phyloP scores from a whole-genome alignment of 1,140 invertebrate genomes.

The Sipha flava region DNA sequence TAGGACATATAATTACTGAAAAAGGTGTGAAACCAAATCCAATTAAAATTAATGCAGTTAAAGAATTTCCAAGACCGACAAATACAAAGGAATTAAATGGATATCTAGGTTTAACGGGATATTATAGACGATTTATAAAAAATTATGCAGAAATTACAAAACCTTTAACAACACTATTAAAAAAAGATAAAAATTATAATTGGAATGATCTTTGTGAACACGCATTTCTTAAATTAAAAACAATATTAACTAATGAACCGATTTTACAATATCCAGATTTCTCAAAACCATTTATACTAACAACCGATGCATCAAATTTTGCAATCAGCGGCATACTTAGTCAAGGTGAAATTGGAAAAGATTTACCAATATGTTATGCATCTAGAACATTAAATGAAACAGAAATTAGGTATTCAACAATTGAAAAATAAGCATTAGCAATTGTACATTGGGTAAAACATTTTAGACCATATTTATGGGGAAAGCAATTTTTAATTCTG shows the following conservation, averaged over 20 bases:
- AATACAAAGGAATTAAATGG: slow-evolving; percentile 38
- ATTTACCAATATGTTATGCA: slow-evolving; percentile 40
- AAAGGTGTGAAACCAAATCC: slow-evolving; percentile 11
- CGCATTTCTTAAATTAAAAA: neutral
- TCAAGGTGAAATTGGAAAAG: slow-evolving; percentile 38
- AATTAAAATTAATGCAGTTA: slow-evolving; percentile 38
- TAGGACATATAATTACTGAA: slow-evolving; percentile 11
- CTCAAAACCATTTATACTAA: slow-evolving; percentile 40
- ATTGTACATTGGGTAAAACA: slow-evolving; percentile 46
- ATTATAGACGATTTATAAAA: slow-evolving; percentile 43
- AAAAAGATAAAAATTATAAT: slow-evolving; percentile 22
- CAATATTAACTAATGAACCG: slow-evolving; percentile 37
- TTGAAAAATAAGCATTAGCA: slow-evolving; percentile 48
- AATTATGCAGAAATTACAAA: slow-evolving; percentile 38
- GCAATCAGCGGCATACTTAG: slow-evolving; percentile 40
- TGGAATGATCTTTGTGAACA: no score
- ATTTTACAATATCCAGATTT: no score
- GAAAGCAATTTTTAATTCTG: slow-evolving; percentile 45
- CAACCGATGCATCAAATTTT: slow-evolving; percentile 40
- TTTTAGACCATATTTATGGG: slow-evolving; percentile 46
- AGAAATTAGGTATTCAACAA: slow-evolving; percentile 37
- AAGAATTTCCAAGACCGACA: slow-evolving; percentile 44
- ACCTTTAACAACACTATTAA: slow-evolving; percentile 39
- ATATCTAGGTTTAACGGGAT: slow-evolving; percentile 42
- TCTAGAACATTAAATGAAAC: slow-evolving; percentile 36